These are phyloP conservation scores for Anisognathus igniventris DNA, from an alignment of 2,797 vertebrate species.

Conservation along the genomic window DNA sequence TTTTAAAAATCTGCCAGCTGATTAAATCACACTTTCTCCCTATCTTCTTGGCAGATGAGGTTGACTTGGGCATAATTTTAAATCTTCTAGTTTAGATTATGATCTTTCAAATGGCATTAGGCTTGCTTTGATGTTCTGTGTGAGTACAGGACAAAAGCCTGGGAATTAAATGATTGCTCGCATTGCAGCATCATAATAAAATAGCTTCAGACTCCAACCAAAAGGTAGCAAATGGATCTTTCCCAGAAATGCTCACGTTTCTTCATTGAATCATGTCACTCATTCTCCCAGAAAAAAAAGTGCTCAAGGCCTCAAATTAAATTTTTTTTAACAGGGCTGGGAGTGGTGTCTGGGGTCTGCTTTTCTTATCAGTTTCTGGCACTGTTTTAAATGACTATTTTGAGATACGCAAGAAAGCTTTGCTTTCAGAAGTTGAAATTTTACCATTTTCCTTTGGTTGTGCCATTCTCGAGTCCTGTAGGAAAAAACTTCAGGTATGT, in stretches of 20 bases:
- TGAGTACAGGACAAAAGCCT: constrained; percentile 20
- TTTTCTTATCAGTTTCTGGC: neutral
- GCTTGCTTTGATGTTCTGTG: neutral
- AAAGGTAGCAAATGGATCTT: neutral
- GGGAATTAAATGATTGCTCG: neutral
- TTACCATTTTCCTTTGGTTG: neutral
- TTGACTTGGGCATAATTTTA: neutral
- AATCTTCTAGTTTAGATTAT: constrained; percentile 31
- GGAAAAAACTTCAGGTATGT: neutral
- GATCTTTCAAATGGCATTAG: constrained; percentile 42
- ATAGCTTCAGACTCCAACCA: neutral
- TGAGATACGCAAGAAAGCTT: neutral
- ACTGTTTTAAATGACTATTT: neutral
- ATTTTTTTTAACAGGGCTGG: neutral
- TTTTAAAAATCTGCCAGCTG: constrained; percentile 2
- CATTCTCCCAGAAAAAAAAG: neutral
- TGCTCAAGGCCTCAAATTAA: neutral
- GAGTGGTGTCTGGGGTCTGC: neutral
- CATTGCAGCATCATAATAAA: neutral
- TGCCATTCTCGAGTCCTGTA: neutral
- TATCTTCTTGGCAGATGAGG: constrained; percentile 7
- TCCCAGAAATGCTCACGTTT: neutral
- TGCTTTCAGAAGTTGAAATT: neutral
- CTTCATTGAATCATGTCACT: neutral
- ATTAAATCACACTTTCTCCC: constrained; percentile 35